A percentile compares a stretch with the other conserved stretches of the same genome.
phyloP scores from a whole-genome alignment of 1,140 invertebrate genomes.

The Brachionus sp. region DNA sequence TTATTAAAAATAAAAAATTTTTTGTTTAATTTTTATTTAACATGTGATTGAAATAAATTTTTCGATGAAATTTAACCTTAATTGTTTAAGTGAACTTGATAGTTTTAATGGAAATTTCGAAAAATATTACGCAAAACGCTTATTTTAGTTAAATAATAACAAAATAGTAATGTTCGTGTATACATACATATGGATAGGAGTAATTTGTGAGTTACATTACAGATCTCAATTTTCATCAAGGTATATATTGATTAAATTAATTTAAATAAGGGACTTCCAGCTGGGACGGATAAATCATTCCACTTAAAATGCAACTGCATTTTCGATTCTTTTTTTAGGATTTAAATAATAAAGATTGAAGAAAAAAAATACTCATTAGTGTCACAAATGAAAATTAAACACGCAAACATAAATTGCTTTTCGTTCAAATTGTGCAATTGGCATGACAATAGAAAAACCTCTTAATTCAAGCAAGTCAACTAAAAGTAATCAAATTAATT shows the following conservation, averaged over 20 bases:
- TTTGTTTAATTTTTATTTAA: too few relatives aligned
- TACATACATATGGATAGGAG: neutral
- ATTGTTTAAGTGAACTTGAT: neutral
- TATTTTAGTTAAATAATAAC: too few relatives aligned
- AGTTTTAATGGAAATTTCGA: neutral
- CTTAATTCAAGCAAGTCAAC: constrained; percentile 25
- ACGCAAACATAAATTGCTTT: constrained; percentile 18
- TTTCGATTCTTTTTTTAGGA: neutral
- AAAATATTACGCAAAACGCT: neutral
- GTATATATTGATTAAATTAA: constrained; percentile 1
- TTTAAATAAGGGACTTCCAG: neutral
- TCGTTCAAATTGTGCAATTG: constrained; percentile 21
- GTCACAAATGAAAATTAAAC: constrained; percentile 28
- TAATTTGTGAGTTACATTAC: neutral
- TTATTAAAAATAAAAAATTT: too few relatives aligned
- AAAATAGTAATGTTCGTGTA: neutral
- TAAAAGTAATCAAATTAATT: constrained; percentile 25
- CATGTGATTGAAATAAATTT: neutral
- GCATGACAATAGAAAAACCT: neutral
- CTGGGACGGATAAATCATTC: neutral
- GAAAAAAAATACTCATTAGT: neutral
- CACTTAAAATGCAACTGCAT: neutral
- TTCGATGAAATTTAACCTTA: neutral
- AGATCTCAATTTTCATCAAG: constrained; percentile 8
- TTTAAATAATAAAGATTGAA: neutral